Percentiles rank a stretch among this genome's conserved stretches.
These are phyloP conservation scores for Piscicola geometra DNA, from an alignment of 2,888 invertebrate genomes.

Conservation along the genomic window DNA sequence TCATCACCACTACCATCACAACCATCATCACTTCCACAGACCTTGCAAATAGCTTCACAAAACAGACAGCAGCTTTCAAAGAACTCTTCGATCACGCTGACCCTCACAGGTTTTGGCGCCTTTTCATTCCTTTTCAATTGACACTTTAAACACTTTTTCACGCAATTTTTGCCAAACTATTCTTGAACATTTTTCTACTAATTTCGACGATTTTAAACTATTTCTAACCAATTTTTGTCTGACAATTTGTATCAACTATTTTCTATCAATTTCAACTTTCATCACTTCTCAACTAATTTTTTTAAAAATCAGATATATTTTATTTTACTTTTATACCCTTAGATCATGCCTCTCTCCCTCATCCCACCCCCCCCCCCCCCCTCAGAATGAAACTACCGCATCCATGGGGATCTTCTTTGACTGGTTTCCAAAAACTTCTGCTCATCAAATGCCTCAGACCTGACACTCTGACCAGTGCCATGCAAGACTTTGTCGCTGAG, in stretches of 20 bases:
- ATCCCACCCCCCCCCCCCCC: too few species aligned
- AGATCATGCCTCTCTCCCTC: too few species aligned
- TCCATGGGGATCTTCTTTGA: constrained; percentile 51
- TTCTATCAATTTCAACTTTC: background rate
- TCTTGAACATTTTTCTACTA: too few species aligned
- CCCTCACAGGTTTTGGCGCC: constrained; percentile 57
- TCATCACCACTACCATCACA: too few species aligned
- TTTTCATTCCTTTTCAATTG: too few species aligned
- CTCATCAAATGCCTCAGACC: constrained; percentile 54
- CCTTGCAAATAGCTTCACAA: constrained; percentile 62
- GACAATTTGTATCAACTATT: too few species aligned
- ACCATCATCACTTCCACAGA: constrained; percentile 36
- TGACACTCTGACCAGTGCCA: constrained; percentile 56
- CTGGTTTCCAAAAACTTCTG: constrained; percentile 55
- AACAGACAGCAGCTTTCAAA: constrained; percentile 51
- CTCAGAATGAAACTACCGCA: constrained; percentile 55
- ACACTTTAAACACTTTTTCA: too few species aligned
- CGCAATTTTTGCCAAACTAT: too few species aligned
- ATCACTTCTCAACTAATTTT: background rate
- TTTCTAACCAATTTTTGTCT: too few species aligned
- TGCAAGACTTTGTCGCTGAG: constrained; percentile 59
- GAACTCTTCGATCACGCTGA: constrained; percentile 55
- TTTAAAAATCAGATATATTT: too few species aligned
- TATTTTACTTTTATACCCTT: too few species aligned
- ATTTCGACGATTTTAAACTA: too few species aligned